Base-by-base conservation (phyloP, 2,888 invertebrate species). In the Ellobium chinense region DNA sequence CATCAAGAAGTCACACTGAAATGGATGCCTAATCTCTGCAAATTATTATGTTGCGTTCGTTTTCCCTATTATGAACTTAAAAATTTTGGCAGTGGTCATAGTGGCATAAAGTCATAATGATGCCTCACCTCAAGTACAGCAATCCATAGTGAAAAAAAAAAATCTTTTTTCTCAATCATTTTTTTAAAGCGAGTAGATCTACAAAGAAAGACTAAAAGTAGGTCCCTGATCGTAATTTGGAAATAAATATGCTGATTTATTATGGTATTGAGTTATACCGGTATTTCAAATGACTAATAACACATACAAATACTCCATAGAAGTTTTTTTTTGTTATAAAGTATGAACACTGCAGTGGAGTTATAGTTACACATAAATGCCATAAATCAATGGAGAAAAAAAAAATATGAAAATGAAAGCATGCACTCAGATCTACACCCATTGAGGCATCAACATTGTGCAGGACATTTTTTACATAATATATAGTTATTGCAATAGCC, bases 301-400 rank as follows among this genome's bases (percentile, higher is more conserved):
- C 36, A 36, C 24, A 36, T 46, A 46, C n/a, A 36, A 58, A 18
- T 65, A 72, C 18, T 2, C 36, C 54, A 72, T 60, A 58, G 56
- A 72, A 72, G n/a, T 24, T 27, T 66, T 56, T 65, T 66, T n/a
- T n/a, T n/a, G n/a, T n/a, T n/a, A n/a, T n/a, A n/a, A n/a, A 46
- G 63, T 62, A 78, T 78, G 78, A 78, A 78, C 78, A 78, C 78
- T 62, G 31, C 21, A 62, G 70, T 70, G 70, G 78, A 62, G 62
- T 34, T 18, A n/a, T n/a, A n/a, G 3, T 18, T 62, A 70, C 58
- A 78, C 46, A 39, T 78, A 78, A 78, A 78, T 78, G 78, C 78
- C 69, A 70, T 78, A 58, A 39, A 78, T 62, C 12, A 68, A 76
- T 27, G 12, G 27, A 9, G 14, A 29, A 65, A 65, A 46, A 46